Base-by-base conservation (phyloP, 2,888 invertebrate genomes). In the Itoplectis maculator region DNA sequence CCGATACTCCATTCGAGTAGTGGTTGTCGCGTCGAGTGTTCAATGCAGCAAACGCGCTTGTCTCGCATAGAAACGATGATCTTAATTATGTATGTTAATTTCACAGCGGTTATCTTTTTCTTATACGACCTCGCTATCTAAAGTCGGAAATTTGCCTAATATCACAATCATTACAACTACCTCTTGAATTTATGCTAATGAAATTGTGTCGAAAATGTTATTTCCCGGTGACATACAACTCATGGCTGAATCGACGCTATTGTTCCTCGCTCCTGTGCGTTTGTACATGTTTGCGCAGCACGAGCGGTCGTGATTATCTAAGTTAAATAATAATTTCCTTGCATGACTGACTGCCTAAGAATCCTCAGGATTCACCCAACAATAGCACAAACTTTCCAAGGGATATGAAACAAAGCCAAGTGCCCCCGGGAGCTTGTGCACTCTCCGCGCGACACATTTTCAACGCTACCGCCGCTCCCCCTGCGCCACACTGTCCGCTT, bases 81-180 rank as follows among this genome's bases (percentile, higher is more conserved):
- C 18, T 61, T 40, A 45, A 65, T 65, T 77, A 77, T 49, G 49
- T n/a, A 77, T 49, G 49, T n/a, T 68, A 56, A 77, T 69, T 15
- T n/a, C 29, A 75, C 18, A 42, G 40, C 1, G 35, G 59, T 13
- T 13, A 74, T 49, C 20, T n/a, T 61, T 20, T 59, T 66, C n/a
- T 35, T 61, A 47, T 6, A 8, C 13, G 8, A 61, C 15, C 18
- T 56, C 18, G 47, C 35, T 8, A 18, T 35, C 29, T 35, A 37
- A 61, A 49, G 7, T 47, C 15, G 18, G 61, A 45, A 59, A 35
- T 72, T 61, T 49, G 13, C 23, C 59, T 37, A 29, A 37, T 37
- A 37, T 18, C 6, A 61, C 49, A 5, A 35, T 35, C 9, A 61
- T 61, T 9, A 35, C 20, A 56, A 23, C 42, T 13, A 20, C 35